Evolutionary conservation across 2,113 vertebrate species (phyloP).

Genomic region (Cyphomyrus plagiostoma): DNA sequence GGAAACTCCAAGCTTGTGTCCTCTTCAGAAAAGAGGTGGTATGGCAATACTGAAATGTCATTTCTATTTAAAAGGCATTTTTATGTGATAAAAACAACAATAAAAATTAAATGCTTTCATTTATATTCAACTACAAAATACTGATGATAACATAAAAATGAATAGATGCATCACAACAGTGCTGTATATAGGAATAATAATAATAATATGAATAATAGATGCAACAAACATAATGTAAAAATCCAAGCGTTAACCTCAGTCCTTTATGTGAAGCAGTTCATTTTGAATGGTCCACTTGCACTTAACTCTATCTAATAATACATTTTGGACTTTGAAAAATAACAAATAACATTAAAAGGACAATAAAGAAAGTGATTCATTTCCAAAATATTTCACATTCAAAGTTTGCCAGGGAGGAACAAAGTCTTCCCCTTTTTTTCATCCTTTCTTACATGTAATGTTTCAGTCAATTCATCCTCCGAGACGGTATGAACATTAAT

Average conservation of each 20-base stretch:
- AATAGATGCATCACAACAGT: conserved; percentile 52
- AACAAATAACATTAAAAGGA: conserved; percentile 38
- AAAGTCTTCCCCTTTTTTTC: conserved; percentile 42
- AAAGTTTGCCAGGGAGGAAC: conserved; percentile 48
- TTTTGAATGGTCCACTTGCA: conserved; percentile 25
- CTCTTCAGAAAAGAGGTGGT: conserved; percentile 50
- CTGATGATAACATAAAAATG: conserved; percentile 38
- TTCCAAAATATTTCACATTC: conserved; percentile 43
- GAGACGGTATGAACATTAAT: not conserved
- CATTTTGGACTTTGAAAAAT: conserved; percentile 25
- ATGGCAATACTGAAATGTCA: conserved; percentile 27
- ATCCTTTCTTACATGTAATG: conserved; percentile 35
- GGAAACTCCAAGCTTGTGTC: conserved; percentile 55
- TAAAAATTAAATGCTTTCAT: conserved; percentile 52
- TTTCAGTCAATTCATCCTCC: conserved; percentile 19
- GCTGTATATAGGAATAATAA: conserved; percentile 47
- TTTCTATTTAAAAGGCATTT: conserved; percentile 25
- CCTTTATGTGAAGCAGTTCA: conserved; percentile 7
- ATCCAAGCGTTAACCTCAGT: conserved; percentile 24
- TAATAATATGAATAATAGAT: conserved; percentile 47
- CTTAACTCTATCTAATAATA: conserved; percentile 23
- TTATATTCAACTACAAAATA: conserved; percentile 59
- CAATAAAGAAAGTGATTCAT: conserved; percentile 44
- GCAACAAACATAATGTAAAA: not conserved
- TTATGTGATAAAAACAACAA: conserved; percentile 38